Conservation (phyloP, 2,888 invertebrate species). For the Caenorhabditis becei region DNA sequence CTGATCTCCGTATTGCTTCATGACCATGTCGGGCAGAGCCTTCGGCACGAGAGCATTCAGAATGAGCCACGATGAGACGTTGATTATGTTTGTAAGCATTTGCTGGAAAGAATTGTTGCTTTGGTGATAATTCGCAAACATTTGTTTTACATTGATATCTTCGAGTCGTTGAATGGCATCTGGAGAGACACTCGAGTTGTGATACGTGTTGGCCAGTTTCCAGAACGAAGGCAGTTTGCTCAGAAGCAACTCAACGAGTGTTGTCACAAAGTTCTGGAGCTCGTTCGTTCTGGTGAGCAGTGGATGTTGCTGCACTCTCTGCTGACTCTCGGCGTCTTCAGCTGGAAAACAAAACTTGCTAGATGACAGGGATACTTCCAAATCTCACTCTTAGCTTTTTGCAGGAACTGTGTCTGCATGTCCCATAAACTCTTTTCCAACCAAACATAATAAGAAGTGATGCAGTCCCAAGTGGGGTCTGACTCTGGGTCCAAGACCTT, state of each 20-base stretch:
- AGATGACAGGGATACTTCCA: not conserved
- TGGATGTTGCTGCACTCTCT: slow-evolving; percentile 18
- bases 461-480: slow-evolving; percentile 97
- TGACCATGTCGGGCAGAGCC: slow-evolving; percentile 52
- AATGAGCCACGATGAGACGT: slow-evolving; percentile 80
- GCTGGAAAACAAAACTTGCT: not conserved
- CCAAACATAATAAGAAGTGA: slow-evolving; percentile 90
- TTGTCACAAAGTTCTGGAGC: slow-evolving; percentile 86
- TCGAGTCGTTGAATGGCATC: slow-evolving; percentile 84
- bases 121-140: not conserved
- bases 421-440: slow-evolving; percentile 86
- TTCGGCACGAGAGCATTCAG: slow-evolving; percentile 80
- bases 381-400: slow-evolving; percentile 41
- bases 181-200: slow-evolving; percentile 85
- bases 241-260: slow-evolving; percentile 88
- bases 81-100: slow-evolving; percentile 80
- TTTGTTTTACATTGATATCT: slow-evolving; percentile 80
- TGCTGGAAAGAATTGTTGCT: slow-evolving; percentile 68
- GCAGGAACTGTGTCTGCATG: slow-evolving; percentile 83
- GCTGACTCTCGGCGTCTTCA: slow-evolving; percentile 26
- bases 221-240: slow-evolving; percentile 88
- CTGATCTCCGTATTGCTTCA: slow-evolving; percentile 68
- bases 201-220: slow-evolving; percentile 95
- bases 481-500: slow-evolving; percentile 87
- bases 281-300: slow-evolving; percentile 48